Conservation (phyloP, 2,113 vertebrate genomes). For the Rissa tridactyla region DNA sequence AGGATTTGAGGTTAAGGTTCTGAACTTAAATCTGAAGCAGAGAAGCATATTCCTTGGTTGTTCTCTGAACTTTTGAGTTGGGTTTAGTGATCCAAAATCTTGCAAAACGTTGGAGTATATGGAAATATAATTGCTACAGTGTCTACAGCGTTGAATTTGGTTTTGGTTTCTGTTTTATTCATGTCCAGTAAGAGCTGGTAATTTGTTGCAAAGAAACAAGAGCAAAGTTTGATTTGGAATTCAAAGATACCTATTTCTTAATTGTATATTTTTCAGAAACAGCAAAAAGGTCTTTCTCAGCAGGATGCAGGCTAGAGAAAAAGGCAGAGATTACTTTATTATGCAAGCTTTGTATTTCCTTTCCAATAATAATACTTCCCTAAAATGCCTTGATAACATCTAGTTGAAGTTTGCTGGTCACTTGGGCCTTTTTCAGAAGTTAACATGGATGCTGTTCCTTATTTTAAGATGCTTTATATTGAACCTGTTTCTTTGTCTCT, state of each 20-base stretch:
- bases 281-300: not conserved
- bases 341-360: not conserved
- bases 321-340: not conserved
- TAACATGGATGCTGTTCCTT: not conserved
- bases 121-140: not conserved
- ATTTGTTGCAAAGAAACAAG: not conserved
- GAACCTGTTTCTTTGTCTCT: not conserved
- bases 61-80: not conserved
- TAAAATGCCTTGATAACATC: not conserved
- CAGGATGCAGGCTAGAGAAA: not conserved
- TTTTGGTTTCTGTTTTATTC: not conserved
- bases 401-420: not conserved
- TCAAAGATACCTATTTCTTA: not conserved
- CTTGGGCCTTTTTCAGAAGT: not conserved
- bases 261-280: not conserved
- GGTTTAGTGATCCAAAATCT: not conserved
- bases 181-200: not conserved
- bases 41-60: not conserved
- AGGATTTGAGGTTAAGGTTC: not conserved
- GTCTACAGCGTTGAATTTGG: not conserved
- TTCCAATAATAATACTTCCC: not conserved
- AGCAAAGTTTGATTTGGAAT: not conserved
- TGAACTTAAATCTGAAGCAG: not conserved
- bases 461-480: conserved; percentile 10
- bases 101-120: not conserved